phyloP scores from a whole-genome alignment of 53 echinoderm and acorn worm species.

The Paracentrotus lividus region DNA sequence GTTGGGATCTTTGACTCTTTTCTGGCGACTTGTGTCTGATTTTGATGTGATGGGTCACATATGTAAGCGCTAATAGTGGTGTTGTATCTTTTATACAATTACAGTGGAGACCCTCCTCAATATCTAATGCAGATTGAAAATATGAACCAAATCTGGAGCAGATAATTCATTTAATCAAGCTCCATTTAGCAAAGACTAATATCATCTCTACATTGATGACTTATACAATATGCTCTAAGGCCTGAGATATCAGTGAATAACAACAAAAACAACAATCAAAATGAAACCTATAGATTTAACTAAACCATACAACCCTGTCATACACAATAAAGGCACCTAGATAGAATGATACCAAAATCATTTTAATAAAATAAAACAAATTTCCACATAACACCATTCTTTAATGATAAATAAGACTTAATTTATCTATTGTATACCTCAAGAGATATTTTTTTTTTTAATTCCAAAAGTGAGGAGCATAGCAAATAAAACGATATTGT shows the following conservation, averaged over 20 bases:
- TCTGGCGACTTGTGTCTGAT: too few relatives aligned
- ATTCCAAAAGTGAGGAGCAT: background rate
- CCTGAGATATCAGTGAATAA: conserved; percentile 32
- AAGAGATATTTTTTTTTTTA: too few relatives aligned
- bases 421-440: too few relatives aligned
- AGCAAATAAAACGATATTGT: background rate
- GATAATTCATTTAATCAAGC: too few relatives aligned
- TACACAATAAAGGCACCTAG: conserved; percentile 66
- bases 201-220: background rate
- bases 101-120: too few relatives aligned
- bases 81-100: too few relatives aligned
- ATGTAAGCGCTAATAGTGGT: too few relatives aligned
- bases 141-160: background rate
- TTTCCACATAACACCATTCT: background rate
- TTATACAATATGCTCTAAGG: background rate
- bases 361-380: background rate
- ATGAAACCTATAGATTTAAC: background rate
- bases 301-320: conserved; percentile 54
- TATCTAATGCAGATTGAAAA: background rate
- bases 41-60: too few relatives aligned
- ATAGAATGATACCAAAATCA: background rate
- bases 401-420: background rate
- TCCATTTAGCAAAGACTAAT: background rate
- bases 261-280: background rate
- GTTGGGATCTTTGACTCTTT: too few relatives aligned